These are phyloP conservation scores for Xylota segnis DNA, from an alignment of 2,888 invertebrate genomes.

Conservation along the genomic window DNA sequence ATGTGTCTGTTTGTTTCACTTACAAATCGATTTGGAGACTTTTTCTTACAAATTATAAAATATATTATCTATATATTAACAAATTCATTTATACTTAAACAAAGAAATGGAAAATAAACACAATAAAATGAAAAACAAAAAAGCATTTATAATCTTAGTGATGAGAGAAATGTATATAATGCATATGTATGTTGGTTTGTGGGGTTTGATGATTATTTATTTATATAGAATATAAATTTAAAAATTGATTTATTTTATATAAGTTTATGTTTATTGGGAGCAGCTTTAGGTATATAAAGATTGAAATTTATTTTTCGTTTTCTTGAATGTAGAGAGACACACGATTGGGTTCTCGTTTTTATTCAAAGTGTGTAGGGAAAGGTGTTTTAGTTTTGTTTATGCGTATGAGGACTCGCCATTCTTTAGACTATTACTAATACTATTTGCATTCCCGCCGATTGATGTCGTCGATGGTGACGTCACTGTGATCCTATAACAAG, in stretches of 20 bases:
- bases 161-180: slow-evolving; percentile 37
- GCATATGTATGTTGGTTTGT: slow-evolving; percentile 21
- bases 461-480: slow-evolving; percentile 84
- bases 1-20: slow-evolving; percentile 36
- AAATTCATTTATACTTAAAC: slow-evolving; percentile 59
- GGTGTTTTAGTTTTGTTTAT: slow-evolving; percentile 64
- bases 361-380: slow-evolving; percentile 21
- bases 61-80: slow-evolving; percentile 73
- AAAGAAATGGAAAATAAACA: slow-evolving; percentile 6
- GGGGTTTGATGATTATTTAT: slow-evolving; percentile 62
- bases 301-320: slow-evolving; percentile 26
- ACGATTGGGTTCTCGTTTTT: slow-evolving; percentile 22
- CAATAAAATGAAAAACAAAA: slow-evolving; percentile 53
- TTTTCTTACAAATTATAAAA: slow-evolving; percentile 67
- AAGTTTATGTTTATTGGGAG: slow-evolving; percentile 40
- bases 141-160: slow-evolving; percentile 31
- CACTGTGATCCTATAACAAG: slow-evolving; percentile 84
- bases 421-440: slow-evolving; percentile 78
- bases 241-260: slow-evolving; percentile 49
- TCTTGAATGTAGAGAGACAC: slow-evolving; percentile 41
- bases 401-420: slow-evolving; percentile 80
- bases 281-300: slow-evolving; percentile 44
- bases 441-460: slow-evolving; percentile 79
- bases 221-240: slow-evolving; percentile 59
- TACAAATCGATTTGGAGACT: slow-evolving; percentile 71